A percentile compares a stretch with the other conserved stretches of the same genome.
phyloP scores from a whole-genome alignment of 2,797 vertebrate genomes.

The Onychomys arenicola region DNA sequence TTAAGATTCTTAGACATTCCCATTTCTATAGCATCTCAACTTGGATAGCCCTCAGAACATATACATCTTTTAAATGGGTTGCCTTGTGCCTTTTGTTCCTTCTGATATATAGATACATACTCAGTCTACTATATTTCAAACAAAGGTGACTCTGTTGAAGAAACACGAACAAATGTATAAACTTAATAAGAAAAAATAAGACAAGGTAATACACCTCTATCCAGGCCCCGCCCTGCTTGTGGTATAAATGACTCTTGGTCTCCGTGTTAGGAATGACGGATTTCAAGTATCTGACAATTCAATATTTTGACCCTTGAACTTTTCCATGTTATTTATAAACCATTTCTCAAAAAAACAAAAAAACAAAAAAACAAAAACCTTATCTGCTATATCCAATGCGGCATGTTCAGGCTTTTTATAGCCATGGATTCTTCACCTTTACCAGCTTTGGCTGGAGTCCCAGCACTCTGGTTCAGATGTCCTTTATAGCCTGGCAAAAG shows the following conservation, averaged over 20 bases:
- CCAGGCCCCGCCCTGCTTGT: neutral
- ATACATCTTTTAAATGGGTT: neutral
- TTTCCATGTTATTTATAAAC: slow-evolving; percentile 76
- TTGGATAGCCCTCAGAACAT: neutral
- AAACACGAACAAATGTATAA: slow-evolving; percentile 3
- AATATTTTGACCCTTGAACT: slow-evolving; percentile 24
- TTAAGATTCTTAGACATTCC: neutral
- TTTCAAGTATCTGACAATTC: slow-evolving; percentile 14
- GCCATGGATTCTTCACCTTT: slow-evolving; percentile 80
- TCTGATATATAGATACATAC: slow-evolving; percentile 3
- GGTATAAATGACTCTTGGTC: neutral
- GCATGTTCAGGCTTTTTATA: slow-evolving; percentile 78
- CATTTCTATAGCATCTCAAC: neutral
- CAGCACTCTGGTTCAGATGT: slow-evolving; percentile 60
- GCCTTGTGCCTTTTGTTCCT: neutral
- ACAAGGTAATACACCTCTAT: neutral
- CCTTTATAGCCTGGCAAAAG: slow-evolving; percentile 53
- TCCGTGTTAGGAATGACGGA: neutral
- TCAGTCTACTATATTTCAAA: neutral
- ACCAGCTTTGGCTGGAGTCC: slow-evolving; percentile 71
- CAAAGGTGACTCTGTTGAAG: slow-evolving; percentile 9
- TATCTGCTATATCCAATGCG: slow-evolving; percentile 62
- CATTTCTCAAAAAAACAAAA: slow-evolving; percentile 55
- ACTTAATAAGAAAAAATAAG: neutral
- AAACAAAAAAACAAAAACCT: neutral